These are phyloP conservation scores for Lymantria dispar DNA, from an alignment of 2,888 invertebrate species.

Conservation along the genomic window DNA sequence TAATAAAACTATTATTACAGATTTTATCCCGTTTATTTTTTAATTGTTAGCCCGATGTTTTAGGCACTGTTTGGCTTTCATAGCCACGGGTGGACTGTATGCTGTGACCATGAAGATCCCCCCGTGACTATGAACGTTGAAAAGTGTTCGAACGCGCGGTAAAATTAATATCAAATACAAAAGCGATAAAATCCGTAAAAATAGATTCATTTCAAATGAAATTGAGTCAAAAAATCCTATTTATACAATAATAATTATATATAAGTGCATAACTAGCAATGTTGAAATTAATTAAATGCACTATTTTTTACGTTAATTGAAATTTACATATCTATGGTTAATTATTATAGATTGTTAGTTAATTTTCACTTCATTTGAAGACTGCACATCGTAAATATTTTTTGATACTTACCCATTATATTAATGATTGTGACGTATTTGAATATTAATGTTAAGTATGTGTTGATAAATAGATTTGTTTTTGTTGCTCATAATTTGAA, in stretches of 20 bases:
- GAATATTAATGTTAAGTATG: slow-evolving; percentile 36
- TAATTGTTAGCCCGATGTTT: too few species aligned
- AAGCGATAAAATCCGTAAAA: too few species aligned
- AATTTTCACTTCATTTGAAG: slow-evolving; percentile 56
- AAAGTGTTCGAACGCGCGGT: too few species aligned
- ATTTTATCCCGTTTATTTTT: too few species aligned
- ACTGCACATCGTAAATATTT: slow-evolving; percentile 68
- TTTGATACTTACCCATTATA: slow-evolving; percentile 50
- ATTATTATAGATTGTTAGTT: slow-evolving; percentile 40
- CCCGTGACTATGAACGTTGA: too few species aligned
- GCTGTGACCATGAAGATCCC: too few species aligned
- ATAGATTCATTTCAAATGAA: too few species aligned
- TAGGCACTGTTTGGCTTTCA: too few species aligned
- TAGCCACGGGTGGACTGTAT: too few species aligned
- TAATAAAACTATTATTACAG: too few species aligned
- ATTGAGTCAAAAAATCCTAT: too few species aligned
- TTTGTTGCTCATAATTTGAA: slow-evolving; percentile 41
- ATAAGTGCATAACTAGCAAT: slow-evolving; percentile 28
- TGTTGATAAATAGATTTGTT: slow-evolving; percentile 42
- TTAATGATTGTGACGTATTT: slow-evolving; percentile 34
- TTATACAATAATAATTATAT: not conserved
- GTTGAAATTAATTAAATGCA: slow-evolving; percentile 18
- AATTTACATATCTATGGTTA: slow-evolving; percentile 71
- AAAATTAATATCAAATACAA: too few species aligned
- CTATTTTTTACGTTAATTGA: slow-evolving; percentile 24